These are phyloP conservation scores for Synergus umbraculus DNA, from an alignment of 2,888 invertebrate species.

Conservation along the genomic window DNA sequence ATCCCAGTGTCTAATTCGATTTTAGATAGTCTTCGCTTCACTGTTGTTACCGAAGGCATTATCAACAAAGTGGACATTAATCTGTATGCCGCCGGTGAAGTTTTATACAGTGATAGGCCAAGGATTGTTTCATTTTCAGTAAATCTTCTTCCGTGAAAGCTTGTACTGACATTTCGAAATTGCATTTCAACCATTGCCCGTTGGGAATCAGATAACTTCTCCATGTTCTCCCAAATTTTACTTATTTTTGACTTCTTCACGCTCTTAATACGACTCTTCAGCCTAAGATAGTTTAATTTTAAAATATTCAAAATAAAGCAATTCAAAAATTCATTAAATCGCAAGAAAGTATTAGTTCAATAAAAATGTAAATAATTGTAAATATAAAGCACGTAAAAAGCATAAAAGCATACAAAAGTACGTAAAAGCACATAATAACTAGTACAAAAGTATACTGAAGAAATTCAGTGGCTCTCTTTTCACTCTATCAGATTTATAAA, in stretches of 20 bases:
- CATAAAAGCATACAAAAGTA: too few relatives aligned
- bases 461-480: too few relatives aligned
- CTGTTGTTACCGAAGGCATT: not conserved
- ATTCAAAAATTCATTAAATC: not conserved
- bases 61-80: not conserved
- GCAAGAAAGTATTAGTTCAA: not conserved
- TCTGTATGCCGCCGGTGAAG: not conserved
- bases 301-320: too few relatives aligned
- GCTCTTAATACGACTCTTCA: not conserved
- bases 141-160: not conserved
- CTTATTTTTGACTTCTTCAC: not conserved
- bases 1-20: constrained; percentile 8
- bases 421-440: not conserved
- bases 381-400: not conserved
- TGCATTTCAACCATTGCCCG: not conserved
- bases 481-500: too few relatives aligned
- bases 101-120: not conserved
- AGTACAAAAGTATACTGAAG: too few relatives aligned
- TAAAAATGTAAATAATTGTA: not conserved
- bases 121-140: not conserved
- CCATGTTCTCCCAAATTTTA: not conserved
- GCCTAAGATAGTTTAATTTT: not conserved
- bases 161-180: not conserved
- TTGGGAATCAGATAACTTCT: not conserved
- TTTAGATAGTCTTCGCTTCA: not conserved